Evolutionary conservation across 2,888 invertebrate species (phyloP).

Genomic region (Orthosia gracilis): DNA sequence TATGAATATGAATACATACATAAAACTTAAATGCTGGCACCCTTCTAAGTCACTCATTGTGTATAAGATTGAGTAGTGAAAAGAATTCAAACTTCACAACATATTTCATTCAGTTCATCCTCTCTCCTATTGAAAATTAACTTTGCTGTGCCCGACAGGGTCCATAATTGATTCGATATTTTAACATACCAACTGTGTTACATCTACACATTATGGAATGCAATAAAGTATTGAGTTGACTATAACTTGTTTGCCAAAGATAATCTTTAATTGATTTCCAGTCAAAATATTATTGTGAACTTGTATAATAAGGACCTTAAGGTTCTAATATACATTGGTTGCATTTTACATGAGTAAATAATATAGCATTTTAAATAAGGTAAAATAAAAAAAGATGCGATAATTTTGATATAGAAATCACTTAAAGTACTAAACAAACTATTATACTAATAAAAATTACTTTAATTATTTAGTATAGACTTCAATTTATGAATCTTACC

Average conservation of each 20-base stretch:
- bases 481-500: constrained; percentile 86
- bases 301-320: constrained; percentile 6
- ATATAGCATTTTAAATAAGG: neutral
- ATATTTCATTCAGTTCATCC: neutral
- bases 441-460: neutral
- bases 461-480: neutral
- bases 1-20: constrained; percentile 41
- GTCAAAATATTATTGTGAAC: neutral
- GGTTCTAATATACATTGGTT: constrained; percentile 10
- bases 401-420: neutral
- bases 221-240: too few relatives aligned
- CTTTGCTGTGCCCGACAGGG: too few relatives aligned
- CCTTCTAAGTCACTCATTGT: constrained; percentile 22
- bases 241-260: constrained; percentile 12
- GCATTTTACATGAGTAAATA: constrained; percentile 2
- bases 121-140: too few relatives aligned
- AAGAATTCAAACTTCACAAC: constrained; percentile 18
- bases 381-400: neutral
- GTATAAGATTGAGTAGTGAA: constrained; percentile 14
- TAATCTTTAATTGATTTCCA: constrained; percentile 25
- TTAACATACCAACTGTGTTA: too few relatives aligned
- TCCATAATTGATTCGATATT: too few relatives aligned
- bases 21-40: constrained; percentile 15
- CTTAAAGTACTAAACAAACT: neutral
- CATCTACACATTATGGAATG: too few relatives aligned